Conservation (phyloP, 2,797 vertebrate species). For the Anas bernieri region DNA sequence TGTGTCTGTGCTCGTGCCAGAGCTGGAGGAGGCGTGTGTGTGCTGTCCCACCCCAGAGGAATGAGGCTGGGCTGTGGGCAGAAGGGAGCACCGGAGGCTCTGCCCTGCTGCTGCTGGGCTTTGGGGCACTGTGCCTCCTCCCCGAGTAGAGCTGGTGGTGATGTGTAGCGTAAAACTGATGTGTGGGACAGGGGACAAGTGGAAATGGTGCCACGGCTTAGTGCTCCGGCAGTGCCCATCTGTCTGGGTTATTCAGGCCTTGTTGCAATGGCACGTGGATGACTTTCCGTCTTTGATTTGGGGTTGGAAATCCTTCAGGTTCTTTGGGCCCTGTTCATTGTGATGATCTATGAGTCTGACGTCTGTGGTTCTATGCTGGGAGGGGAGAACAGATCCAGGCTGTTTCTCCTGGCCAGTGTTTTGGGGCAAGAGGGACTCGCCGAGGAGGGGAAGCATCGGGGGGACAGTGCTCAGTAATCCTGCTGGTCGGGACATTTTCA, state of each 20-base stretch:
- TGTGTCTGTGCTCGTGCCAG: background rate
- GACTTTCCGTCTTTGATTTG: background rate
- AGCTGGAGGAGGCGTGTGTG: background rate
- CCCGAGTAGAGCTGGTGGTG: rapidly evolving
- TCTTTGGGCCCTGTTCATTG: background rate
- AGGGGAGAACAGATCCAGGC: background rate
- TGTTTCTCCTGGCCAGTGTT: background rate
- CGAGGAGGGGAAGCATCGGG: rapidly evolving
- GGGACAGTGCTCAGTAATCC: background rate
- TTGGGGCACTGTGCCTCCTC: background rate
- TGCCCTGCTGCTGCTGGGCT: background rate
- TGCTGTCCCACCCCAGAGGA: background rate
- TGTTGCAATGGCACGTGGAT: background rate
- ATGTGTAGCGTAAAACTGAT: background rate
- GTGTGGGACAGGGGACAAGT: background rate
- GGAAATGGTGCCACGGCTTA: no score
- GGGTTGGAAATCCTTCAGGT: no score
- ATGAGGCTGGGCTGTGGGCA: rapidly evolving
- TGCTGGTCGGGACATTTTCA: background rate
- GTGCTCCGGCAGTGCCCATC: background rate
- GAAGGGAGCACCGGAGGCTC: background rate
- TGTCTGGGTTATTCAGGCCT: background rate
- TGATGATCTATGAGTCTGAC: no score
- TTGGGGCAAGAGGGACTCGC: background rate
- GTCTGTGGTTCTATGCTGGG: background rate